Evolutionary conservation across 2,113 vertebrate genomes (phyloP).

Genomic region (Cromileptes altivelis): DNA sequence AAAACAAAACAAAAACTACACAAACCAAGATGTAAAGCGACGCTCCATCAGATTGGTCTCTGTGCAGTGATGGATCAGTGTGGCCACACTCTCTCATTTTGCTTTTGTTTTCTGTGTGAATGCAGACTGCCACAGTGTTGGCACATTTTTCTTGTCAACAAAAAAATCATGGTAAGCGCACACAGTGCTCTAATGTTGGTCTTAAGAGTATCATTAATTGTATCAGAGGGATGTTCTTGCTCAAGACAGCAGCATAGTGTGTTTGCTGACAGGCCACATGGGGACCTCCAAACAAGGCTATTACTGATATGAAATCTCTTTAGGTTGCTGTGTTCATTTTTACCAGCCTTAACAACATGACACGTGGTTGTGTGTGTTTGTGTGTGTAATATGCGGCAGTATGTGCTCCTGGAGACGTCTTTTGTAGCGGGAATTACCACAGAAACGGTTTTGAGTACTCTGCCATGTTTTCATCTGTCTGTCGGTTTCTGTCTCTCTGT

Average conservation of each 20-base stretch:
- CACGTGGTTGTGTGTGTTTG: too few species aligned
- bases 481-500: too few species aligned
- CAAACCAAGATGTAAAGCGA: not conserved
- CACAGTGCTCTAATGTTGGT: not conserved
- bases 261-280: not conserved
- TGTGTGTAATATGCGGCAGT: too few species aligned
- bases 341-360: too few species aligned
- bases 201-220: not conserved
- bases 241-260: not conserved
- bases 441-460: too few species aligned
- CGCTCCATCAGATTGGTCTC: not conserved
- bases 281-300: not conserved
- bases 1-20: not conserved
- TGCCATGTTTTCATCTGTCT: too few species aligned
- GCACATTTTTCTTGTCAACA: constrained; percentile 20
- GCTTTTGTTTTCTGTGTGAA: not conserved
- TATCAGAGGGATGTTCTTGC: not conserved
- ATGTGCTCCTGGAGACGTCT: too few species aligned
- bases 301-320: not conserved
- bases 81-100: not conserved
- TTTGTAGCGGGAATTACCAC: too few species aligned
- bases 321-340: not conserved
- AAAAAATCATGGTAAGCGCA: constrained; percentile 8
- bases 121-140: not conserved
- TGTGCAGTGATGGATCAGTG: not conserved